phyloP scores from a whole-genome alignment of 2,113 vertebrate species.

The Falco punctatus region DNA sequence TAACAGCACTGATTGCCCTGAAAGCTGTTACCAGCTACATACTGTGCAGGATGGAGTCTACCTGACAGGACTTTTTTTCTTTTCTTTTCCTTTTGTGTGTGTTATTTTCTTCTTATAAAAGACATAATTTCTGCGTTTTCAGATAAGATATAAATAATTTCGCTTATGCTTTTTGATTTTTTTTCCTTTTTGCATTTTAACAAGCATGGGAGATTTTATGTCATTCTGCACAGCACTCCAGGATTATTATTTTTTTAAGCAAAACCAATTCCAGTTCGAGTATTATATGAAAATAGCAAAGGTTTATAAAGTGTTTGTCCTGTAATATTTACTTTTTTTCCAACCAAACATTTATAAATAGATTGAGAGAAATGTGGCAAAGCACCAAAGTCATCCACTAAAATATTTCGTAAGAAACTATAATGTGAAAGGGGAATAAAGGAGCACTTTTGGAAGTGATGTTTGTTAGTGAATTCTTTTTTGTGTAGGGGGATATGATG shows the following conservation, averaged over 20 bases:
- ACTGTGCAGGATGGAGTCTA: neutral
- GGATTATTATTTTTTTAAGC: neutral
- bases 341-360: conserved; percentile 44
- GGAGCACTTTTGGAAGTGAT: conserved; percentile 22
- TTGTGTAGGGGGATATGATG: conserved; percentile 17
- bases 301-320: conserved; percentile 33
- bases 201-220: neutral
- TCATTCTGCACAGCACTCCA: neutral
- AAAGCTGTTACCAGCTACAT: neutral
- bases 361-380: conserved; percentile 41
- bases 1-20: neutral
- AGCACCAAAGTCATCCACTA: neutral
- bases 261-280: neutral
- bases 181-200: neutral
- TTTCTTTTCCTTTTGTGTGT: too few relatives aligned
- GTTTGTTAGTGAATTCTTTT: conserved; percentile 12
- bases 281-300: conserved; percentile 23
- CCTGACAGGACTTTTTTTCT: neutral
- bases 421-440: conserved; percentile 51
- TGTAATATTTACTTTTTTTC: conserved; percentile 24
- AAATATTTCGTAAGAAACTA: conserved; percentile 55
- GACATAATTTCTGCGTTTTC: neutral
- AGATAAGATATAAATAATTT: neutral
- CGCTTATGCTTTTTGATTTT: neutral
- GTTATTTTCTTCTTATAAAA: neutral